Conservation (phyloP, 2,113 vertebrate species). For the Bucco capensis region DNA sequence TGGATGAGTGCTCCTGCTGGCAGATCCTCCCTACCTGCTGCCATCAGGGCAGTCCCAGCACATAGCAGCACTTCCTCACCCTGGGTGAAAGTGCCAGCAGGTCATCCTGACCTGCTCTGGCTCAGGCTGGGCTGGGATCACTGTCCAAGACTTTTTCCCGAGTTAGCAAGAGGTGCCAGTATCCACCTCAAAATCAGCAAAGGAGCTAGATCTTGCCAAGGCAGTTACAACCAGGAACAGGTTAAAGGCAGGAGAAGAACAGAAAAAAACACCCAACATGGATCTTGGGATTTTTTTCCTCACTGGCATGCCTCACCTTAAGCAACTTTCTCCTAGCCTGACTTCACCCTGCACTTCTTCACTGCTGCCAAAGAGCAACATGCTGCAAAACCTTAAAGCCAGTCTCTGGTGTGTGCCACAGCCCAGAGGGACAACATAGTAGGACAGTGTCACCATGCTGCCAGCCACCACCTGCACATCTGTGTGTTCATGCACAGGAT, state of each 20-base stretch:
- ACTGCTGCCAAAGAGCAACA: not conserved
- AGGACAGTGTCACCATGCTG: fast-evolving
- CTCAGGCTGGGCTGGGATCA: not conserved
- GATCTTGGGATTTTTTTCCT: not conserved
- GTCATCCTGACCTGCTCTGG: not conserved
- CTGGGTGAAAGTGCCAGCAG: not conserved
- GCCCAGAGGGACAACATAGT: not conserved
- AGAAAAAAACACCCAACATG: not conserved
- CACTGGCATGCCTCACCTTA: not conserved
- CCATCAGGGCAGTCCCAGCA: fast-evolving
- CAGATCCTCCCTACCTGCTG: fast-evolving
- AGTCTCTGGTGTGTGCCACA: fast-evolving
- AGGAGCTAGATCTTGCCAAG: not conserved
- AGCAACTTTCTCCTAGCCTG: not conserved
- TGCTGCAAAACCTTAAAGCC: not conserved
- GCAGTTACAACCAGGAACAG: not conserved
- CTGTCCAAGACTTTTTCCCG: not conserved
- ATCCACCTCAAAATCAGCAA: not conserved
- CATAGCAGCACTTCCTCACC: not conserved
- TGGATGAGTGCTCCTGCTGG: not conserved
- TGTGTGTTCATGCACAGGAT: not conserved
- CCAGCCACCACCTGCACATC: fast-evolving
- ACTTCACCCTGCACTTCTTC: not conserved
- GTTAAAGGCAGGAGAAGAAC: not conserved
- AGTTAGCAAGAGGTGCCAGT: not conserved